phyloP scores from a whole-genome alignment of 2,888 invertebrate species.

The Zygogramma bicolorata region DNA sequence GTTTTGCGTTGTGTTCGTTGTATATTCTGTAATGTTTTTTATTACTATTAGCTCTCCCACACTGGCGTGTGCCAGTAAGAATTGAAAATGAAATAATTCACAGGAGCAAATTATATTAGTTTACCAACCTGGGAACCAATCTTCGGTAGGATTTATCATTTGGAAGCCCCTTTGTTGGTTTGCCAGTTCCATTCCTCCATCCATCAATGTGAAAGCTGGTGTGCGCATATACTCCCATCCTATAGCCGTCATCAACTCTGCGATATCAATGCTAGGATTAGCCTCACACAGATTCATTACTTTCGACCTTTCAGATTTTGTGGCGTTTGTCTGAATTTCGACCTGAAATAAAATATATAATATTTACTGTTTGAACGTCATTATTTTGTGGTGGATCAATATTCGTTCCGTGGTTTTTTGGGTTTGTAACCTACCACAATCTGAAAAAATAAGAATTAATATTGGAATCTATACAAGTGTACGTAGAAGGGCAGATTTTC shows the following conservation, averaged over 20 bases:
- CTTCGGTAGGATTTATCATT: conserved; percentile 86
- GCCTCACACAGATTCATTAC: conserved; percentile 87
- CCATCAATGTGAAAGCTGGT: conserved; percentile 74
- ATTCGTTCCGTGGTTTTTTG: too few relatives aligned
- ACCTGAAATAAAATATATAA: conserved; percentile 69
- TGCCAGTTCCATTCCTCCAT: conserved; percentile 79
- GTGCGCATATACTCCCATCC: conserved; percentile 88
- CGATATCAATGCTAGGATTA: conserved; percentile 77
- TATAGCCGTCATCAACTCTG: conserved; percentile 81
- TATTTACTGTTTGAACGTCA: too few relatives aligned
- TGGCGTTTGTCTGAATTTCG: conserved; percentile 87
- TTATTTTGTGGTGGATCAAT: too few relatives aligned
- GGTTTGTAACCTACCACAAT: too few relatives aligned
- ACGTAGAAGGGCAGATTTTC: too few relatives aligned
- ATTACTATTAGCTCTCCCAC: too few relatives aligned
- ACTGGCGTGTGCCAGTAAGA: too few relatives aligned
- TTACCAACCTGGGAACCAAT: conserved; percentile 84
- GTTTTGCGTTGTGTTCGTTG: too few relatives aligned
- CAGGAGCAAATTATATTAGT: neutral
- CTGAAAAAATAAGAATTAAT: too few relatives aligned
- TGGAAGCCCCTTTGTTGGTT: conserved; percentile 87
- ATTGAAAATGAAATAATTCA: too few relatives aligned
- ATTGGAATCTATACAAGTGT: too few relatives aligned
- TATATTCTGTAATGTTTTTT: too few relatives aligned
- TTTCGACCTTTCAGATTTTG: conserved; percentile 83